Conservation (phyloP, 2,888 invertebrate species). For the Drosophila putrida region DNA sequence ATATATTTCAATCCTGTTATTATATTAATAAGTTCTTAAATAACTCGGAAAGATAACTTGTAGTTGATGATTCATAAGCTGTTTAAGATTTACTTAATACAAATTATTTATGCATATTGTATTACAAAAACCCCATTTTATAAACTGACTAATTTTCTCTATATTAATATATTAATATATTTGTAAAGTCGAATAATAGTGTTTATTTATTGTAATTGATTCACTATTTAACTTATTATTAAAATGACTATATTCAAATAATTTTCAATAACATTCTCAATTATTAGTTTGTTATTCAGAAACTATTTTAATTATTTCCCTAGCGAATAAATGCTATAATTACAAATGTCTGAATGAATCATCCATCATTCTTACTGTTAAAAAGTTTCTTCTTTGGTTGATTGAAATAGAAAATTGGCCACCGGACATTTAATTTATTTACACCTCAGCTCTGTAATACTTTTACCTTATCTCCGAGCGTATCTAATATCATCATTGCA, state of each 20-base stretch:
- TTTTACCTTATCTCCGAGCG: constrained; percentile 1
- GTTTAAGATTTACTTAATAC: background rate
- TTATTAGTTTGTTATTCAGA: background rate
- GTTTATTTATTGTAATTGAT: background rate
- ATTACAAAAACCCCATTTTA: background rate
- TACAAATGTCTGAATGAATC: background rate
- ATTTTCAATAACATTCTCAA: background rate
- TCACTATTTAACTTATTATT: background rate
- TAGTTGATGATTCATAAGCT: background rate
- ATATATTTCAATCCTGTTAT: no score
- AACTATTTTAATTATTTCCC: background rate
- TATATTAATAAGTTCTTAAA: no score
- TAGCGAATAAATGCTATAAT: background rate
- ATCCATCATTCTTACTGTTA: background rate
- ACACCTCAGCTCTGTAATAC: constrained; percentile 2
- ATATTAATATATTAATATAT: no score
- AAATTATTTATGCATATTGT: background rate
- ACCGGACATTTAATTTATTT: constrained; percentile 44
- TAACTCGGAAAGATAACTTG: background rate
- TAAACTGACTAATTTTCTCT: background rate
- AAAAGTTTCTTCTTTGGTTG: background rate
- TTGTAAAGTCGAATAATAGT: background rate
- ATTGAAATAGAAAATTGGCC: constrained; percentile 3
- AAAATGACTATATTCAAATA: background rate
- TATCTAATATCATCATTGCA: constrained; percentile 40